Base-by-base conservation (phyloP, 1,140 invertebrate genomes). In the Olivierus martensii region DNA sequence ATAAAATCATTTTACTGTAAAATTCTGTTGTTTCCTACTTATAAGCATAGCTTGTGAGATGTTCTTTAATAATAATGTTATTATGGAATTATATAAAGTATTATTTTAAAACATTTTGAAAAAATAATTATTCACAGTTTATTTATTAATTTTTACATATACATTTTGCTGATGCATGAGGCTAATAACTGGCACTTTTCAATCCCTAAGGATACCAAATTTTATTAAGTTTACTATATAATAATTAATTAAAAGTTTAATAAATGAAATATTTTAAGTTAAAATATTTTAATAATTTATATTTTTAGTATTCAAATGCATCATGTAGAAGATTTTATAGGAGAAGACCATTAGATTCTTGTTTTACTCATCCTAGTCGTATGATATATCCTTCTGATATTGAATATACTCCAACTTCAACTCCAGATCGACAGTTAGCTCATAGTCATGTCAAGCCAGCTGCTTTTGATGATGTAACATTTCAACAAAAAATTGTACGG, bases 311-410 rank as follows among this genome's bases (percentile, higher is more conserved):
- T 63, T 76, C 77, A 60, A 90, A 90, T 66, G 83, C 87, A 7
- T 83, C 84, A 1, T 92, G 87, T 65, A 79, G 82, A 59, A 82
- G 76, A n/a, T 87, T 84, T 79, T 92, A 82, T 73, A 74, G 88
- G 14, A 76, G 85, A 39, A 76, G 84, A 22, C 81, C 83, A 22
- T 70, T 91, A 1, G 78, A 76, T 61, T 81, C 81, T 9, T 87
- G 86, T 41, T 89, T 84, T 68, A 83, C 82, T n/a, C 84, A 92
- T 67, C 87, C 87, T 5, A 88, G 85, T 10, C 81, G 79, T 63
- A 91, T 91, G 87, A 84, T 93, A n/a, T 93, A 93, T 70, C 87
- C 87, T 49, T 85, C 85, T 14, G 84, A 83, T 9, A 77, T 84
- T 44, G 72, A 69, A 7, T 87, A 84, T 44, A 65, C 63, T 7